Evolutionary conservation across 2,888 invertebrate species (phyloP), one percentile per base, ranked within the genome.

Genomic region (Ellobium chinense): DNA sequence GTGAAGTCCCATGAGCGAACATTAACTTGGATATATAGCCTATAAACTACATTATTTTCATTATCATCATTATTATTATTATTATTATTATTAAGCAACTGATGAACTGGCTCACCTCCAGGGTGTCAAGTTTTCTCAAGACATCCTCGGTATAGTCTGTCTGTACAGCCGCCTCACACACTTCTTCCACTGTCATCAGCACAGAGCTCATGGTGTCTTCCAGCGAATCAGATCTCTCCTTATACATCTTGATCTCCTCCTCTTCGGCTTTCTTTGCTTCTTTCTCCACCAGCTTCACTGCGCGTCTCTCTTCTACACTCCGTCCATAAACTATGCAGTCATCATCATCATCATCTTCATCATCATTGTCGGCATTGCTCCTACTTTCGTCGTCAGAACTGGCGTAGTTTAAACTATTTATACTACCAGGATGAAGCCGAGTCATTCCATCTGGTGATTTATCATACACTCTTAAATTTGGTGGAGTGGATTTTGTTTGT

Each of bases 41-140:
- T n/a, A n/a, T n/a, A n/a, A n/a, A n/a, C n/a, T n/a, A n/a, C n/a
- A n/a, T n/a, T n/a, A n/a, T n/a, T n/a, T n/a, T n/a, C n/a, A n/a
- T n/a, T n/a, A n/a, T n/a, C n/a, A n/a, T n/a, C n/a, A n/a, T n/a
- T n/a, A n/a, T n/a, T n/a, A n/a, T n/a, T n/a, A n/a, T n/a, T n/a
- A n/a, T n/a, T n/a, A n/a, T n/a, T n/a, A n/a, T n/a, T n/a, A n/a
- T n/a, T n/a, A n/a, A n/a, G n/a, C n/a, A n/a, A n/a, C n/a, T n/a
- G n/a, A n/a, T n/a, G n/a, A n/a, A n/a, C n/a, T n/a, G n/a, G n/a
- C 69, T 73, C 62, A 82, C 82, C 82, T 84, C 84, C 58, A 82
- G 78, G 14, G 60, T 27, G n/a, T 72, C 69, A 21, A 85, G 78
- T 66, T 46, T 80, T 37, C 82, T 24, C 58, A 63, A 56, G 3